A percentile compares a stretch with the other conserved stretches of the same genome.
These are phyloP conservation scores for Zaprionus capensis DNA, from an alignment of 1,140 invertebrate species.

Conservation along the genomic window DNA sequence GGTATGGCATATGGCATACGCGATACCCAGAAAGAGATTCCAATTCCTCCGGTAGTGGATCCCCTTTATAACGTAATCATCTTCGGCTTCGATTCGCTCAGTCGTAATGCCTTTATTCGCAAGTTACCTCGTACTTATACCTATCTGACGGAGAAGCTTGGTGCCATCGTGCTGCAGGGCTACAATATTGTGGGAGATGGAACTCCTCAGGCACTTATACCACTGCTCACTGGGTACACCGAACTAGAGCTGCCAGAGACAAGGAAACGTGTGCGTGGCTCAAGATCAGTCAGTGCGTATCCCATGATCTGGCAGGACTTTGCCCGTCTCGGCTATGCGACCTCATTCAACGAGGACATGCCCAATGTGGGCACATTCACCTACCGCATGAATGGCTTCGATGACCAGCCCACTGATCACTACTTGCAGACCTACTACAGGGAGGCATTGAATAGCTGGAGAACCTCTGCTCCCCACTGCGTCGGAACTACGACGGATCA, in stretches of 20 bases:
- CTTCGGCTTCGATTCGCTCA: conserved; percentile 96
- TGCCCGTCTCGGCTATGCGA: conserved; percentile 88
- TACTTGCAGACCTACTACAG: conserved; percentile 94
- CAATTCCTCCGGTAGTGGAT: conserved; percentile 38
- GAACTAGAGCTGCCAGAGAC: conserved; percentile 95
- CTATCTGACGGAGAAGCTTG: conserved; percentile 89
- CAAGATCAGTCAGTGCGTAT: conserved; percentile 90
- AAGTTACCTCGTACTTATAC: conserved; percentile 93
- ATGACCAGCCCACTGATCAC: conserved; percentile 93
- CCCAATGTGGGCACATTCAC: conserved; percentile 94
- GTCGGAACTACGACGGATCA: conserved; percentile 91
- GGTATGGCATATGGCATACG: conserved; percentile 80
- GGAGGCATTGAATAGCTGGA: conserved; percentile 79
- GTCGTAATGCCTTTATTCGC: conserved; percentile 93
- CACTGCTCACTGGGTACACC: conserved; percentile 94
- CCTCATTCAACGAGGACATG: conserved; percentile 94
- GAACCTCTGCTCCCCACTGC: conserved; percentile 86
- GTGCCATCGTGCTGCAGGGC: conserved; percentile 90
- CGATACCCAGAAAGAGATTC: conserved; percentile 58
- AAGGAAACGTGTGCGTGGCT: conserved; percentile 88
- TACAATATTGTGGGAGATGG: conserved; percentile 98
- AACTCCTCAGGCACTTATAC: conserved; percentile 96
- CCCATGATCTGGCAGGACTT: conserved; percentile 93
- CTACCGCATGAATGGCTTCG: conserved; percentile 95
- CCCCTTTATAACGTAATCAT: conserved; percentile 90